Percentiles rank a stretch among this genome's conserved stretches.
Evolutionary conservation across 2,888 invertebrate species (phyloP).

Genomic region (Dolichopus griseipennis): DNA sequence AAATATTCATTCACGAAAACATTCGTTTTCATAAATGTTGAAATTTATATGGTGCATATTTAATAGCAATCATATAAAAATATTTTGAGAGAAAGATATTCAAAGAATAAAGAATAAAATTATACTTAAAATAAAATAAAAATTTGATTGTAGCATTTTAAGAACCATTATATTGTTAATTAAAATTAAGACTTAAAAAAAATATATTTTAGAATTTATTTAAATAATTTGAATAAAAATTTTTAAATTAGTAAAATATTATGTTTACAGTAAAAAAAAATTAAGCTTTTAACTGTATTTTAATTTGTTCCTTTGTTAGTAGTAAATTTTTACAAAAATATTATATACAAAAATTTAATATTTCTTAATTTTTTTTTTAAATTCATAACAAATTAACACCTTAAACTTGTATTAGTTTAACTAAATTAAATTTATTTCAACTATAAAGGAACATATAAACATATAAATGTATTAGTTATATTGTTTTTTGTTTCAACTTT

Average conservation of each 20-base stretch:
- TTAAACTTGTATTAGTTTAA: too few species aligned
- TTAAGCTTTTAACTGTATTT: too few species aligned
- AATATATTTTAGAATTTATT: not conserved
- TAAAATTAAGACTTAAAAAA: not conserved
- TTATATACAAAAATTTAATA: too few species aligned
- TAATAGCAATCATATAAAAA: slow-evolving; percentile 3
- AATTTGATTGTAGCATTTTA: not conserved
- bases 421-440: too few species aligned
- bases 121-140: not conserved
- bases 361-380: too few species aligned
- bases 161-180: not conserved
- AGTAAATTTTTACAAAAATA: too few species aligned
- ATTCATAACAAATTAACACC: too few species aligned
- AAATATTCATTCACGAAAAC: not conserved
- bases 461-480: too few species aligned
- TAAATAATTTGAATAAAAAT: not conserved
- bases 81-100: not conserved
- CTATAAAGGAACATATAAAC: too few species aligned
- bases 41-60: not conserved
- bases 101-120: not conserved
- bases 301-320: too few species aligned
- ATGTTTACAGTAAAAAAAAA: not conserved
- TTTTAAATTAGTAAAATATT: not conserved
- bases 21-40: too few species aligned
- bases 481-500: too few species aligned